These are phyloP conservation scores for Tachina lurida DNA, from an alignment of 2,888 invertebrate genomes.

Conservation along the genomic window DNA sequence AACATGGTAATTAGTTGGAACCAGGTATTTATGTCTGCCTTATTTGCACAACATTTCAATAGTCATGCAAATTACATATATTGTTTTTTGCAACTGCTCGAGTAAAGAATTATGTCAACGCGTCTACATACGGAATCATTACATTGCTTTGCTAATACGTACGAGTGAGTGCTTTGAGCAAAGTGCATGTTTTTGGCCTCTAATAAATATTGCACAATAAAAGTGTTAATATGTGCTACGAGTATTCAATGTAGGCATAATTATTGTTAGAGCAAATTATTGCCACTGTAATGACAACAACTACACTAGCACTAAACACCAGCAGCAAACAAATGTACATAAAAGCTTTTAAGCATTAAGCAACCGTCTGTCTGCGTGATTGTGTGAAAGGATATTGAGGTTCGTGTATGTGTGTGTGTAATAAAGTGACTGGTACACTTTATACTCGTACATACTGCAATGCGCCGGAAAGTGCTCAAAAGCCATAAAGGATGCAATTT, in stretches of 20 bases:
- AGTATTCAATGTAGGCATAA: conserved; percentile 19
- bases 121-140: neutral
- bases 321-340: neutral
- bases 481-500: conserved; percentile 57
- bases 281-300: conserved; percentile 23
- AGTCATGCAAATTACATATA: neutral
- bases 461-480: conserved; percentile 55
- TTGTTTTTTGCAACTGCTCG: neutral
- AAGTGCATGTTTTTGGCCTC: neutral
- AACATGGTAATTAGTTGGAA: neutral
- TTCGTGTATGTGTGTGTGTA: neutral
- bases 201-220: neutral
- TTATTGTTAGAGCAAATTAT: conserved; percentile 35
- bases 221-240: conserved; percentile 7
- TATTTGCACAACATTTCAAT: neutral
- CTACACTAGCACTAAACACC: neutral
- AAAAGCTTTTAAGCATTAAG: conserved; percentile 21
- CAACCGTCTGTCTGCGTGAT: neutral
- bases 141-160: neutral
- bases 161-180: neutral
- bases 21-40: neutral
- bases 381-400: conserved; percentile 10
- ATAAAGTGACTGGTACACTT: conserved; percentile 22
- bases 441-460: conserved; percentile 12
- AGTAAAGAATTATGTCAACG: neutral